phyloP scores from a whole-genome alignment of 2,113 vertebrate species.

The Ptilorrhoa leucosticta region DNA sequence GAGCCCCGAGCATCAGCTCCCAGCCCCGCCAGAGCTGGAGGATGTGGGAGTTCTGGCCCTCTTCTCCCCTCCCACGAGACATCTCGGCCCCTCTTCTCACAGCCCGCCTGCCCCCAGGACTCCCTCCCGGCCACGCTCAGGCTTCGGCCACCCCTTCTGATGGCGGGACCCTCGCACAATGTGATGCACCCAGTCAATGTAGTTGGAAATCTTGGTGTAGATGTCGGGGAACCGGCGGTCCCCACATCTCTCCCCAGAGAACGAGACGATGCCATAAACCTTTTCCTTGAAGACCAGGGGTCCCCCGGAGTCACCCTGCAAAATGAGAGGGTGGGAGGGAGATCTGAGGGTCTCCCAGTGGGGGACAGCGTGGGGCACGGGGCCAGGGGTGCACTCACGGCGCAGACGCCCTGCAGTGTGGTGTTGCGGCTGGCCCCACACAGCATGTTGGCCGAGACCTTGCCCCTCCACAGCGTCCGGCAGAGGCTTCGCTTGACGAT shows the following conservation, averaged over 20 bases:
- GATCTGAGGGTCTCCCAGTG: rapidly evolving
- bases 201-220: slow-evolving; percentile 70
- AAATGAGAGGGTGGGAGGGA: neutral
- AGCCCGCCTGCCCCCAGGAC: rapidly evolving
- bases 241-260: slow-evolving; percentile 68
- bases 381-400: neutral
- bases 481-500: slow-evolving; percentile 45
- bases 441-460: slow-evolving; percentile 37
- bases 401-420: slow-evolving; percentile 60
- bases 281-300: slow-evolving; percentile 61
- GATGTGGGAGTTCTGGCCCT: neutral
- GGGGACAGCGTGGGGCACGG: rapidly evolving
- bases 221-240: slow-evolving; percentile 63
- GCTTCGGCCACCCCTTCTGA: rapidly evolving
- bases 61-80: rapidly evolving
- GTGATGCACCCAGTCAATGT: slow-evolving; percentile 58
- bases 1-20: neutral
- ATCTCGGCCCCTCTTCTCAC: rapidly evolving
- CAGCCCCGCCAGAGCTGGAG: neutral
- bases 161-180: rapidly evolving
- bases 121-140: neutral
- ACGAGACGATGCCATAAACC: slow-evolving; percentile 65
- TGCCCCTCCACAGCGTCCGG: slow-evolving; percentile 58
- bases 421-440: slow-evolving; percentile 21
- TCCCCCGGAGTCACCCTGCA: slow-evolving; percentile 72